Percentiles rank a stretch among this genome's conserved stretches.
phyloP scores from a whole-genome alignment of 1,140 invertebrate genomes.

The Penaeus indicus region DNA sequence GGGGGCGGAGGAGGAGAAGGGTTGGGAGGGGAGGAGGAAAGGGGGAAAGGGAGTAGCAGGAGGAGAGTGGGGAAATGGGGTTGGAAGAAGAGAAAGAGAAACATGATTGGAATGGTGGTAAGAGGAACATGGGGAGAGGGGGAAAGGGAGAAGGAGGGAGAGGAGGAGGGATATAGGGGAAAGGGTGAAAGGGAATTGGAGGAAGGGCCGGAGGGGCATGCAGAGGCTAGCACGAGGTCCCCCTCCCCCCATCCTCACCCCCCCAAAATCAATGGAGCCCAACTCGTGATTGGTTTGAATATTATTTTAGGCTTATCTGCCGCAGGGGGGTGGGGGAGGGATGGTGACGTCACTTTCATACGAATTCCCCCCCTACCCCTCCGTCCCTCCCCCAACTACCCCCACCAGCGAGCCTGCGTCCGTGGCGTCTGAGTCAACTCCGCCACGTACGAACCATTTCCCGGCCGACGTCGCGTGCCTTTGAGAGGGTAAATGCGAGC shows the following conservation, averaged over 20 bases:
- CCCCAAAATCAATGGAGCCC: conserved; percentile 4
- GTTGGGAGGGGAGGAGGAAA: not conserved
- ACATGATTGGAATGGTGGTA: not conserved
- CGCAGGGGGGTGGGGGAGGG: not conserved
- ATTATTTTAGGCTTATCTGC: conserved; percentile 28
- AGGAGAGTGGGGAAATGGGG: not conserved
- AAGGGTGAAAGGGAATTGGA: not conserved
- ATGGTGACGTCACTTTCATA: not conserved
- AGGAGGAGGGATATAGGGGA: not conserved
- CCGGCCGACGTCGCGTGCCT: no score
- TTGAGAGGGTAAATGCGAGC: no score
- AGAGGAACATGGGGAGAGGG: not conserved
- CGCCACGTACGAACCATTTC: no score
- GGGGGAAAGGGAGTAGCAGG: not conserved
- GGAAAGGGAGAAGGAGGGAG: not conserved
- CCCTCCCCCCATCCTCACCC: not conserved
- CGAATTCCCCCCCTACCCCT: not conserved
- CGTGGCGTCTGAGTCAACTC: no score
- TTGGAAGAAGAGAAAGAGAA: no score
- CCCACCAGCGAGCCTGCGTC: no score
- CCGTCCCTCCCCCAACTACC: not conserved
- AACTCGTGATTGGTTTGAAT: conserved; percentile 14
- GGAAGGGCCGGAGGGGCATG: not conserved
- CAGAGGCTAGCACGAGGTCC: not conserved
- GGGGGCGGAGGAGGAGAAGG: no score